Base-by-base conservation (phyloP, 2,888 invertebrate genomes). In the Caenorhabditis angaria region DNA sequence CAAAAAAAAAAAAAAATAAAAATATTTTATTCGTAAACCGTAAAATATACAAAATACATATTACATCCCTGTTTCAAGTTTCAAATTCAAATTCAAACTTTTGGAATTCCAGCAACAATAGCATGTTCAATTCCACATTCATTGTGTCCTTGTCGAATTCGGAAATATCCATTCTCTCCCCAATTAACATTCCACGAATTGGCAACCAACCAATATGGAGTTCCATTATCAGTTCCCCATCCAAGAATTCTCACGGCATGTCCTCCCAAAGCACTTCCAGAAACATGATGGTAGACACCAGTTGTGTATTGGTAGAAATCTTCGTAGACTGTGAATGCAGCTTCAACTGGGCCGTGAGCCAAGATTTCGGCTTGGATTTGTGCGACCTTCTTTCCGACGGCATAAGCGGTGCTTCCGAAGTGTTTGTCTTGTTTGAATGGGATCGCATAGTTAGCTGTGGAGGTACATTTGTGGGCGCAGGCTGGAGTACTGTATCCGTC, bases 121-220 rank as follows among this genome's bases (percentile, higher is more conserved):
- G 71, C 71, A 58, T 67, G 74, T 62, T 79, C 79, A 61, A 78
- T 69, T 67, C 77, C 77, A 58, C 77, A 77, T 59, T 77, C 79
- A 58, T 81, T 77, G 53, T 62, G 68, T 62, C 81, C 81, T 12
- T 77, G 62, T 59, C 64, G 57, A 60, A 78, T 76, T 28, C 71
- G 68, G 77, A 81, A 81, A 70, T 66, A 70, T 68, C 89, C 90
- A 32, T 88, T 91, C 87, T 93, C 92, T 72, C 95, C 95, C 95
- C 95, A 95, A 88, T 94, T 94, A 0, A 91, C 90, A 89, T 94
- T 94, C 94, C 94, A 95, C 0, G 94, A 94, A 89, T 95, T 95
- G 57, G 93, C 94, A 81, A 94, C 91, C 18, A 94, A 90, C 95
- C 95, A 95, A 88, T 94, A 95, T 41, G 93, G 92, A 60, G 90